Percentiles rank a stretch among this genome's conserved stretches.
Evolutionary conservation across 2,888 invertebrate genomes (phyloP).

Genomic region (Amaurobius ferox): DNA sequence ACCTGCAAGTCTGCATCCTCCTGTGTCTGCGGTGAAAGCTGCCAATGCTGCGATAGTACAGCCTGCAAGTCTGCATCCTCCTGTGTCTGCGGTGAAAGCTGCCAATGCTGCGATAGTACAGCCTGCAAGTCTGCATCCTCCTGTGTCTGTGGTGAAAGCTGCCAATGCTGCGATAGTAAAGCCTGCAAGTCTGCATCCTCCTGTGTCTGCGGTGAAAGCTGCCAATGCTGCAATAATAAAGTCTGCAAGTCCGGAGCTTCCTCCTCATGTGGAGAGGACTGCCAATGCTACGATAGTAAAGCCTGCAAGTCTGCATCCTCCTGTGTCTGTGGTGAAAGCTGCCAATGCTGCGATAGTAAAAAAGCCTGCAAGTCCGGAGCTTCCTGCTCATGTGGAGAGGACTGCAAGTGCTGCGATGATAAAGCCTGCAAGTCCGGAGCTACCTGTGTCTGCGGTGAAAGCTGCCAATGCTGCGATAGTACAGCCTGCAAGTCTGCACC

Average conservation of each 20-base stretch:
- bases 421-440: background rate
- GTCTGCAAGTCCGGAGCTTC: background rate
- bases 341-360: background rate
- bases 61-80: background rate
- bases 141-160: conserved; percentile 22
- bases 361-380: background rate
- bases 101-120: conserved; percentile 17
- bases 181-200: background rate
- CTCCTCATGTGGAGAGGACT: conserved; percentile 17
- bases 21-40: conserved; percentile 18
- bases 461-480: background rate
- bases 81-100: conserved; percentile 23
- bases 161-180: conserved; percentile 8
- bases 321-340: background rate
- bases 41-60: conserved; percentile 14
- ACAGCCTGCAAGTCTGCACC: background rate
- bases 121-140: conserved; percentile 1
- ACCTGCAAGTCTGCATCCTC: conserved; percentile 6
- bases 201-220: conserved; percentile 22
- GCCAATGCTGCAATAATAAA: conserved; percentile 11
- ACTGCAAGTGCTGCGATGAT: conserved; percentile 21
- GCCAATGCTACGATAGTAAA: conserved; percentile 6
- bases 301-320: background rate
- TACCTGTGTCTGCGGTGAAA: background rate
- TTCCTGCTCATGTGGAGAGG: conserved; percentile 16